A percentile compares a stretch with the other conserved stretches of the same genome.
Conservation (phyloP, 2,113 vertebrate genomes). For the Acanthochromis polyacanthus region DNA sequence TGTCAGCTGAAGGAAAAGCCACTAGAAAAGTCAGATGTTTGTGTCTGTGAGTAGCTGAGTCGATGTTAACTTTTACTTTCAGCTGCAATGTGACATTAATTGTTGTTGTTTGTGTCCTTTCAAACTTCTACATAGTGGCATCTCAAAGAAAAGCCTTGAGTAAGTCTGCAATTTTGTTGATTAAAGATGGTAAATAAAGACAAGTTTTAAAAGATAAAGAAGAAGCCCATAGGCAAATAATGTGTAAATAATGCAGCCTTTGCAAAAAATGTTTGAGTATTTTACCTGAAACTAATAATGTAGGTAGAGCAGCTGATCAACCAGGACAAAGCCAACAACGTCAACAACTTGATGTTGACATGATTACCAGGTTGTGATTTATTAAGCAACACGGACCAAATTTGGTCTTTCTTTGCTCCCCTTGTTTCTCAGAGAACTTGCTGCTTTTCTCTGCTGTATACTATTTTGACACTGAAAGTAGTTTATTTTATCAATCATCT, state of each 20-base stretch:
- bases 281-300: too few relatives aligned
- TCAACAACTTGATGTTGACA: too few relatives aligned
- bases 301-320: too few relatives aligned
- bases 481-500: too few relatives aligned
- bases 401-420: too few relatives aligned
- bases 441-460: too few relatives aligned
- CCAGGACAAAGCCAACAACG: too few relatives aligned
- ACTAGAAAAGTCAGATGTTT: constrained; percentile 16
- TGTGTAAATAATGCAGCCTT: constrained; percentile 1
- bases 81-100: not conserved
- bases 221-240: not conserved
- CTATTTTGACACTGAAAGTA: too few relatives aligned
- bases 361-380: too few relatives aligned
- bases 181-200: not conserved
- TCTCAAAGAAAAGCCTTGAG: constrained; percentile 6
- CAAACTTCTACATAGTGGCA: fast-evolving
- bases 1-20: not conserved
- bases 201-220: not conserved
- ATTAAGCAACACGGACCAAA: too few relatives aligned
- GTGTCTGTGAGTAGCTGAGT: not conserved
- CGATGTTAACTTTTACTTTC: not conserved
- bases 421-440: too few relatives aligned
- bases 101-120: not conserved
- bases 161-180: not conserved
- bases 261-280: not conserved